Evolutionary conservation across 2,797 vertebrate genomes (phyloP).

Genomic region (Hirundo rustica): DNA sequence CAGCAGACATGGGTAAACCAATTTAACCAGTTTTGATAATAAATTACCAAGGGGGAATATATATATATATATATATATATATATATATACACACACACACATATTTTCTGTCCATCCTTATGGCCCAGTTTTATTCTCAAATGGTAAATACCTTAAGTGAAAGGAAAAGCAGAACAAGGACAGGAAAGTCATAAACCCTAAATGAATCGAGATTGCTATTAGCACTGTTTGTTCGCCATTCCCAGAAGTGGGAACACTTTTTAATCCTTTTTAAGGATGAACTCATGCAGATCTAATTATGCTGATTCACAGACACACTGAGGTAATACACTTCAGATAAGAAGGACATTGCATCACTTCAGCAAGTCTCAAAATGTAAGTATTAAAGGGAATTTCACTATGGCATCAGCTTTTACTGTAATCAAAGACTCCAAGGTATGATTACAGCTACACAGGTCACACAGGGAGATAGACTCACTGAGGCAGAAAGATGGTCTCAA

Average conservation of each 20-base stretch:
- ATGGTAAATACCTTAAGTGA: not conserved
- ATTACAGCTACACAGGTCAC: conserved; percentile 8
- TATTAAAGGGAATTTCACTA: conserved; percentile 66
- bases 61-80: not conserved
- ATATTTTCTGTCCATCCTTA: not conserved
- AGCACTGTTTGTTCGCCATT: not conserved
- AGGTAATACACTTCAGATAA: conserved; percentile 73
- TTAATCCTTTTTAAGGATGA: conserved; percentile 67
- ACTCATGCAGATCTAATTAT: conserved; percentile 74
- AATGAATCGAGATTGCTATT: conserved; percentile 7
- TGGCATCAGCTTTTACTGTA: conserved; percentile 68
- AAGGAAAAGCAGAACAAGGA: not conserved
- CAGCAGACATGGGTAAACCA: not conserved
- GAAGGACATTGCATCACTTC: conserved; percentile 73
- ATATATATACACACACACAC: no score
- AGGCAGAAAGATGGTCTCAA: not conserved
- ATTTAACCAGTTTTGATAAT: not conserved
- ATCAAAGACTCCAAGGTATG: conserved; percentile 56
- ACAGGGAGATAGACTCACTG: not conserved
- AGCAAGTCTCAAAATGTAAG: conserved; percentile 62
- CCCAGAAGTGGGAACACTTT: conserved; percentile 50
- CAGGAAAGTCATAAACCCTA: not conserved
- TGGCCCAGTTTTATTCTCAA: not conserved
- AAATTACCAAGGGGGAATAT: accelerated
- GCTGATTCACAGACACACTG: conserved; percentile 79